These are phyloP conservation scores for Zaprionus davidi DNA, from an alignment of 1,140 invertebrate genomes.

Conservation along the genomic window DNA sequence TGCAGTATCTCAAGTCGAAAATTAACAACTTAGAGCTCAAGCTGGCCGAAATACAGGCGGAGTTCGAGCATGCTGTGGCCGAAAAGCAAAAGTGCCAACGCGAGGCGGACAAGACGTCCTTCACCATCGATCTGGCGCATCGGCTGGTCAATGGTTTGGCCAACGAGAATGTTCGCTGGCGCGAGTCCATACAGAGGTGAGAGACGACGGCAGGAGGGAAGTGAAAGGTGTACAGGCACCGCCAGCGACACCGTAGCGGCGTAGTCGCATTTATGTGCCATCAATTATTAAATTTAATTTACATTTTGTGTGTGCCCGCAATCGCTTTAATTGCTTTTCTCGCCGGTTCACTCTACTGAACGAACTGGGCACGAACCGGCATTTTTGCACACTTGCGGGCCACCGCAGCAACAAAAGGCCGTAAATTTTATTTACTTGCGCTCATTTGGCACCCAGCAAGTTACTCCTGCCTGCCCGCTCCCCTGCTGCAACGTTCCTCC, in stretches of 20 bases:
- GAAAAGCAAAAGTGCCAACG: conserved; percentile 95
- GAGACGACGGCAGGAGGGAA: background rate
- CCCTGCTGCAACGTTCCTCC: background rate
- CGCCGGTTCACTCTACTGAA: conserved; percentile 8
- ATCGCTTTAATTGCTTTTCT: conserved; percentile 74
- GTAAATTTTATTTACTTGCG: conserved; percentile 78
- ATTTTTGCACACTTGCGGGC: conserved; percentile 63
- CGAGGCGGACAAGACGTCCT: conserved; percentile 92
- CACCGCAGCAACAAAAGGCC: conserved; percentile 75
- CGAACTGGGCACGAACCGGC: conserved; percentile 25
- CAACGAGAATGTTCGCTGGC: conserved; percentile 94
- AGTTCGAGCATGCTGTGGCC: conserved; percentile 93
- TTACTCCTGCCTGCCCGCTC: background rate
- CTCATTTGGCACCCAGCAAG: conserved; percentile 57
- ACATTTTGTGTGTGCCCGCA: conserved; percentile 76
- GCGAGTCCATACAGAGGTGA: conserved; percentile 82
- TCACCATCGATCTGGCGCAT: conserved; percentile 96
- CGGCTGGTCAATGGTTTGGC: conserved; percentile 96
- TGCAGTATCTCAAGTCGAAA: conserved; percentile 89
- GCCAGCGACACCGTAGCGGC: background rate
- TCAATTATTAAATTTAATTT: conserved; percentile 83
- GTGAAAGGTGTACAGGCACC: background rate
- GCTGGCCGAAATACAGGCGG: conserved; percentile 89
- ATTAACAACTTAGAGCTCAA: conserved; percentile 91
- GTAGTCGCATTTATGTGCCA: conserved; percentile 67